Evolutionary conservation across 23 tunicate genomes (phyloP), one percentile per base, ranked within the genome.

Genomic region (Trididemnum clinides): DNA sequence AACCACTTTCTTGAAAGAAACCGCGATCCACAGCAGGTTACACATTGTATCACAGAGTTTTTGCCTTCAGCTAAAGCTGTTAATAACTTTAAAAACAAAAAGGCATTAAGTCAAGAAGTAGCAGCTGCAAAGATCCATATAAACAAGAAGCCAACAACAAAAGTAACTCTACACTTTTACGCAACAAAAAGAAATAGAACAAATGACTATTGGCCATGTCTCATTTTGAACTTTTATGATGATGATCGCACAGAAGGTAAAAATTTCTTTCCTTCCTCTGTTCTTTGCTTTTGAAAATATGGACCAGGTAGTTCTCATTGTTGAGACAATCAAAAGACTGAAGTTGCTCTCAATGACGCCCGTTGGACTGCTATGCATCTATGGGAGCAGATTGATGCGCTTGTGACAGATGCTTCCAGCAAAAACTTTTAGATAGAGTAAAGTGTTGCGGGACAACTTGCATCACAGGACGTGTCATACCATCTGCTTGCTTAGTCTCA

Each of bases 131-230:
- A 44, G 15, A 15, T 15, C 15, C 15, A 7, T 7, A 22, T 62
- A 62, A 62, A 62, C 27, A 62, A 62, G 69, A 62, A 62, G 69
- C 69, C 69, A 4, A 62, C 69, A 62, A 62, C 27, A 15, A 62
- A 62, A 62, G 69, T 62, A 62, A 62, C 69, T 62, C 23, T 71
- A 21, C 77, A 71, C 77, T 71, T 31, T 71, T 44, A 71, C 25
- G n/a, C 77, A 25, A 71, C 77, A 71, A 12, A 33, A 39, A 32
- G 39, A 31, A 71, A 21, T 71, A 71, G 77, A 19, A 71, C 29
- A 7, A 39, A 71, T 30, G 77, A n/a, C 10, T 44, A 71, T 31
- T 71, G 77, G 77, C 39, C 77, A 10, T 71, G 39, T 10, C 38
- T 71, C 21, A 71, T 71, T 30, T 33, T 71, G 6, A 71, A 71